These are phyloP conservation scores for Leuciscus waleckii DNA, from an alignment of 2,797 vertebrate genomes.

Conservation along the genomic window DNA sequence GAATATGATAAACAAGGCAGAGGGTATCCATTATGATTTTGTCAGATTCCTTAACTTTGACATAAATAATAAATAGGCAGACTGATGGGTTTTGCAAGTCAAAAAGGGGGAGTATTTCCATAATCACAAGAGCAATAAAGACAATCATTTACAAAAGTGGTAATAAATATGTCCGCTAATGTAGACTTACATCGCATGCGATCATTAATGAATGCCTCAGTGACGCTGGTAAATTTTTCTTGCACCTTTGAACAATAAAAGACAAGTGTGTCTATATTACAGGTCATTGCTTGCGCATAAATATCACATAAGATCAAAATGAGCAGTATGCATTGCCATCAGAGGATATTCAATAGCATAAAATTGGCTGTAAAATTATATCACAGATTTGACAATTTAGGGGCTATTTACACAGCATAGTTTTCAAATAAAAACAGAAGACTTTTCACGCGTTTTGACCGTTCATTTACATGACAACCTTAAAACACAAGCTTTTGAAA, in stretches of 20 bases:
- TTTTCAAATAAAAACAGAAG: not conserved
- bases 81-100: constrained; percentile 56
- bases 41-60: constrained; percentile 72
- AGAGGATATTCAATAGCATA: constrained; percentile 41
- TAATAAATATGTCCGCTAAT: constrained; percentile 49
- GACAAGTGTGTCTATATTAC: constrained; percentile 63
- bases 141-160: constrained; percentile 53
- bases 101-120: constrained; percentile 35
- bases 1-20: constrained; percentile 80
- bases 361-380: constrained; percentile 58
- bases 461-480: not conserved
- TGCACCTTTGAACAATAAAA: constrained; percentile 66
- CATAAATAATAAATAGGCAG: constrained; percentile 63
- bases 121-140: constrained; percentile 54
- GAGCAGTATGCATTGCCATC: constrained; percentile 65
- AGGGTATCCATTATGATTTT: constrained; percentile 79
- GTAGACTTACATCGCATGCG: constrained; percentile 30
- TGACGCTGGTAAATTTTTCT: constrained; percentile 44
- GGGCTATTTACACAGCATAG: not conserved
- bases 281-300: constrained; percentile 69
- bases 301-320: constrained; percentile 72
- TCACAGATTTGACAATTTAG: constrained; percentile 9
- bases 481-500: no score
- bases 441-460: not conserved
- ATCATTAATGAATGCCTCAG: constrained; percentile 42